Conservation (phyloP, 2,113 vertebrate genomes). For the Pseudorasbora parva region DNA sequence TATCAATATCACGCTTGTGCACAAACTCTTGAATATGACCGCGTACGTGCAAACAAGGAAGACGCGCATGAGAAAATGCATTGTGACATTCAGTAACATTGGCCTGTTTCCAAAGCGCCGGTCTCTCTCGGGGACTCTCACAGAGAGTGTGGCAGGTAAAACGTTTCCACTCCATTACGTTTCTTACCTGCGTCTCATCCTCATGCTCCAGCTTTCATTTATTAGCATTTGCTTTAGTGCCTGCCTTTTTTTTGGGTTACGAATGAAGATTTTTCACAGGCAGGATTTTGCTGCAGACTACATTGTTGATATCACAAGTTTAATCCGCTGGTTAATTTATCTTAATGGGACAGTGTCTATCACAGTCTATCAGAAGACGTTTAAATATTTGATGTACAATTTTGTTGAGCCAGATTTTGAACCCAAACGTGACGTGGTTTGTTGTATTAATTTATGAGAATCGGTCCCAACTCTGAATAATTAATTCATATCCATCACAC, state of each 20-base stretch:
- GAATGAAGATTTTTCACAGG: neutral
- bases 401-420: no score
- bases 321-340: no score
- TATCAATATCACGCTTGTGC: neutral
- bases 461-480: no score
- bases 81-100: constrained; percentile 28
- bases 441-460: no score
- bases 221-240: neutral
- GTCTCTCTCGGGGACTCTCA: neutral
- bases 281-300: neutral
- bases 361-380: neutral
- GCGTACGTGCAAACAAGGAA: neutral
- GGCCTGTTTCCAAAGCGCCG: constrained; percentile 1
- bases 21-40: neutral
- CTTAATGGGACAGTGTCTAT: no score
- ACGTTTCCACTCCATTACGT: constrained; percentile 20
- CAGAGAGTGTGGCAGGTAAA: constrained; percentile 10
- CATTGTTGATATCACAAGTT: neutral
- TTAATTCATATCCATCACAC: no score
- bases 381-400: no score
- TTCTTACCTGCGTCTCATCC: neutral
- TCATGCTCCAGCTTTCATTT: neutral
- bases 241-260: no score
- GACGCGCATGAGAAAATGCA: neutral
- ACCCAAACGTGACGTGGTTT: no score